These are phyloP conservation scores for Phoenicopterus ruber DNA, from an alignment of 2,113 vertebrate genomes.

Conservation along the genomic window DNA sequence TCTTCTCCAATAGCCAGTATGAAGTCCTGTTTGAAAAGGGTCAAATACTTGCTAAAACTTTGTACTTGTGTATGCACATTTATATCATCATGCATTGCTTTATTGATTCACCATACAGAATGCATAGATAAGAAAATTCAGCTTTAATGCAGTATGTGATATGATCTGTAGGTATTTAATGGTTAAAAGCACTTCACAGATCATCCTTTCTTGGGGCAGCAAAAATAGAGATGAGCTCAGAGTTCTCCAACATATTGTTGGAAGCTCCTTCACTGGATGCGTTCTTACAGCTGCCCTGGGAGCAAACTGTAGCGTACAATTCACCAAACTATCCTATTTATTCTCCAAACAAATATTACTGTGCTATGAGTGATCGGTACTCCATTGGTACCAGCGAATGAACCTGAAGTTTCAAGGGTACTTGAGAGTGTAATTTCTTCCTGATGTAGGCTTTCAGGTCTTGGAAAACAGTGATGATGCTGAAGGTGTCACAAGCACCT, in stretches of 20 bases:
- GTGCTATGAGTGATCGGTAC: neutral
- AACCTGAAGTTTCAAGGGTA: neutral
- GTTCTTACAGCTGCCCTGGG: neutral
- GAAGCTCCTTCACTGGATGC: neutral
- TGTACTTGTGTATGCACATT: neutral
- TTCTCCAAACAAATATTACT: neutral
- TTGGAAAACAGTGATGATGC: neutral
- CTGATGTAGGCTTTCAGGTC: neutral
- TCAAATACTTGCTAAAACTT: neutral
- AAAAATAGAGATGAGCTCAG: neutral
- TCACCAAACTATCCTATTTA: neutral
- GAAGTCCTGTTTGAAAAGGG: neutral
- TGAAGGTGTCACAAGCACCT: neutral
- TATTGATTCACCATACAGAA: neutral
- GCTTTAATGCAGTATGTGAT: neutral
- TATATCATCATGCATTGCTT: neutral
- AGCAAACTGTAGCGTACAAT: neutral
- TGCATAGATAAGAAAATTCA: neutral
- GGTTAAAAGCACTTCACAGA: neutral
- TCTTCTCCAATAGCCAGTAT: neutral
- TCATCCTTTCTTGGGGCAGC: neutral
- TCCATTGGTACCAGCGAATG: neutral
- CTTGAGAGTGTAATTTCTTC: neutral
- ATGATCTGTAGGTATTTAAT: neutral
- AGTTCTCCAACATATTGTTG: neutral